Evolutionary conservation across 2,888 invertebrate genomes (phyloP), one percentile per base, ranked within the genome.

Genomic region (Pantelozetes paolii): DNA sequence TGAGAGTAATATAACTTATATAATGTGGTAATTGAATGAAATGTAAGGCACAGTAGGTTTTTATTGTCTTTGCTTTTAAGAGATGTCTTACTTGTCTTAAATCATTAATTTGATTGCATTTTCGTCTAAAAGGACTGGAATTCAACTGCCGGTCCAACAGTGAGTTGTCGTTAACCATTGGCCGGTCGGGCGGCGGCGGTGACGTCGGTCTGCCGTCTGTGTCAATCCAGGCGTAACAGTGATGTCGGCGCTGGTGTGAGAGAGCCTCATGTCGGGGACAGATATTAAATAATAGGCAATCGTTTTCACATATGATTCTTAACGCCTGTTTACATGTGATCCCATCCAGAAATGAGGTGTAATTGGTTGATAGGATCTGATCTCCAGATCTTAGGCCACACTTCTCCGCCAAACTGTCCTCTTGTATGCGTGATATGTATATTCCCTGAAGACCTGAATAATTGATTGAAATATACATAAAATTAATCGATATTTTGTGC

Each of bases 301-400:
- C 45, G 42, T 69, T 62, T 18, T 57, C 50, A 45, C 50, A 40
- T n/a, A 62, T 72, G n/a, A 74, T 64, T 9, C 72, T 20, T 11
- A 71, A 36, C 23, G 74, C 74, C 62, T 71, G 42, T 26, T 74
- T 50, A 30, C 71, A 74, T 8, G 72, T 72, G 18, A 74, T 74
- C 23, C 48, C 67, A 57, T 74, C 72, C 9, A 74, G 48, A 45
- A 94, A 94, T 77, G 93, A 94, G 76, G 91, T 91, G 77, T 94
- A 94, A 84, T 95, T 95, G 78, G 94, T 94, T 84, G 94, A 93
- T 80, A 95, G 86, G 82, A 95, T 94, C 82, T 94, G 92, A 86
- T 95, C 94, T 77, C 95, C 95, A 77, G 92, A 91, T 81, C 91
- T 87, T 78, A 94, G 86, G 77, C 93, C 93, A 77, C 91, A 90